Base-by-base conservation (phyloP, 2,797 vertebrate genomes). In the Notolabrus celidotus region DNA sequence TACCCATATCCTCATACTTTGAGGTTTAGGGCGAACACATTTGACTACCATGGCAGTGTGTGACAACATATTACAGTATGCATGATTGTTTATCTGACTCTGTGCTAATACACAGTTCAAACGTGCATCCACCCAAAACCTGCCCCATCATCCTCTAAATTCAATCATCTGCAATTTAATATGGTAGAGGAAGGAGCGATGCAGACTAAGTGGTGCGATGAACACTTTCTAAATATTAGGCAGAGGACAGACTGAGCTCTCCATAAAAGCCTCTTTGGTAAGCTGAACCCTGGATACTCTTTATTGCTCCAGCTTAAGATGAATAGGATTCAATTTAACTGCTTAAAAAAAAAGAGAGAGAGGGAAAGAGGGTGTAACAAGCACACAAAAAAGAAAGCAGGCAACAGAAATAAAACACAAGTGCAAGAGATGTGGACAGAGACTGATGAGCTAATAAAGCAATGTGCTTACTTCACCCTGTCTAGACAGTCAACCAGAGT, bases 401-500 rank as follows among this genome's bases (percentile, higher is more conserved):
- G 52, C 38, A 71, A 56, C 23, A 67, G 10, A 71, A 42, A 67
- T 41, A 52, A 51, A 83, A 29, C 42, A 54, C n/a, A 25, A 66
- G 54, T 54, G 71, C 10, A 34, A 62, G 73, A 62, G 78, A 62
- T 33, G 27, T 11, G 47, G 58, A 69, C 34, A 46, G 59, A 79
- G 62, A 79, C 45, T 69, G 58, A 84, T 57, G 78, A 74, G 81
- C 70, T 67, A 77, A 84, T 82, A 80, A 86, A 77, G 77, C 46
- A 10, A 38, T 34, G 66, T 56, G 49, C 67, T 84, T 75, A 64
- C 77, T 62, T 67, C 80, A 83, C 89, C 86, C 77, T 80, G 88
- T 90, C 86, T 88, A 89, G 87, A 90, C 83, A 43, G 54, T 60
- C 62, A 68, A 25, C 38, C 56, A 64, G 53, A 52, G 52, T 49